Evolutionary conservation across 2,797 vertebrate species (phyloP).

Genomic region (Peromyscus eremicus): DNA sequence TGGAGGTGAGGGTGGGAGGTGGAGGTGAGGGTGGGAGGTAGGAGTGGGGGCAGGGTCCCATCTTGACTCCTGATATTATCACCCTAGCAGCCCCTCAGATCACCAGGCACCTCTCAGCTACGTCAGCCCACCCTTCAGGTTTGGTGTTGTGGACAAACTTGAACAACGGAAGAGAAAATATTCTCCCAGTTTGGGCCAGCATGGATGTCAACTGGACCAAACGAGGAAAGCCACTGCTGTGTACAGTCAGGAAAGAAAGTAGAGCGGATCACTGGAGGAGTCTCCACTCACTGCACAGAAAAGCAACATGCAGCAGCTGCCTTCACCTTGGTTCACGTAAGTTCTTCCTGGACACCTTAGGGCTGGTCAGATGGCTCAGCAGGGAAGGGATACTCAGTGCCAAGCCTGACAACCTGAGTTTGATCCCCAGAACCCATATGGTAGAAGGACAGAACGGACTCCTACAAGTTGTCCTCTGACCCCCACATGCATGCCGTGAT

Average conservation of each 20-base stretch:
- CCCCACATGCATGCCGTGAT: too few relatives aligned
- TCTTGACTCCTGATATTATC: background rate
- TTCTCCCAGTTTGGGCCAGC: constrained; percentile 65
- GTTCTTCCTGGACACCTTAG: background rate
- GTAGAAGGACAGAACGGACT: background rate
- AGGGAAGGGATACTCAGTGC: background rate
- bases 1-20: background rate
- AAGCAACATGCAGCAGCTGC: background rate
- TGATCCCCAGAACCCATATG: background rate
- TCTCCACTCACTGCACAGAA: constrained; percentile 65
- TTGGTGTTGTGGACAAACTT: constrained; percentile 74
- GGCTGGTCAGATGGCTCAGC: background rate
- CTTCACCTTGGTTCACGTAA: background rate
- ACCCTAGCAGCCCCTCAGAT: constrained; percentile 73
- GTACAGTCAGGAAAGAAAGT: constrained; percentile 74
- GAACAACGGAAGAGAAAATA: constrained; percentile 79
- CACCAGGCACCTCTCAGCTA: constrained; percentile 69
- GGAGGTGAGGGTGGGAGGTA: too few relatives aligned
- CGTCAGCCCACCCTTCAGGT: constrained; percentile 68
- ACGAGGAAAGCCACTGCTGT: constrained; percentile 40
- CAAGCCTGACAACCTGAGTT: background rate
- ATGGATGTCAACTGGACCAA: constrained; percentile 55
- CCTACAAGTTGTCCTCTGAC: background rate
- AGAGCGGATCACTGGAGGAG: constrained; percentile 39
- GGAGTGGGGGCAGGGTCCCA: background rate